Percentiles rank a stretch among this genome's conserved stretches.
phyloP scores from a whole-genome alignment of 2,797 vertebrate species.

The Emys orbicularis region DNA sequence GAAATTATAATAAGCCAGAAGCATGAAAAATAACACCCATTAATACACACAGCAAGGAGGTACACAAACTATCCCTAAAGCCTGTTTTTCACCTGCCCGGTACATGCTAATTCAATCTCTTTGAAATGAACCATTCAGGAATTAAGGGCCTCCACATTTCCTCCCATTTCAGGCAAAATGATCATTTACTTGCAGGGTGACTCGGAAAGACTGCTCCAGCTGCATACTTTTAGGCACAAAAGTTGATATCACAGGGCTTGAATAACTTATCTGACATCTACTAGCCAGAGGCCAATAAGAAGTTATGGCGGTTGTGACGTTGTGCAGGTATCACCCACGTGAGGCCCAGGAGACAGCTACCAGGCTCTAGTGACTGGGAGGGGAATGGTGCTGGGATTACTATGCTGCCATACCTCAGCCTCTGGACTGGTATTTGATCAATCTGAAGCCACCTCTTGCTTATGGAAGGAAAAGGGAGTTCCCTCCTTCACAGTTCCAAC shows the following conservation, averaged over 20 bases:
- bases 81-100: not conserved
- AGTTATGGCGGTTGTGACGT: not conserved
- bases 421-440: not conserved
- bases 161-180: fast-evolving
- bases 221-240: fast-evolving
- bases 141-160: not conserved
- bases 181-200: not conserved
- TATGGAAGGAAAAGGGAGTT: not conserved
- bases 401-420: not conserved
- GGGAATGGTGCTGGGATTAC: not conserved
- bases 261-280: not conserved
- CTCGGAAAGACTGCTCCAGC: not conserved
- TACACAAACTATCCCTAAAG: not conserved
- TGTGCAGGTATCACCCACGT: not conserved
- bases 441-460: not conserved
- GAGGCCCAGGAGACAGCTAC: not conserved
- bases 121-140: fast-evolving
- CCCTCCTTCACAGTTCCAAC: not conserved
- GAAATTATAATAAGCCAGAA: constrained; percentile 42
- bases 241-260: not conserved
- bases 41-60: constrained; percentile 23
- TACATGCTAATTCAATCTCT: not conserved
- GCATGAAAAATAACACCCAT: constrained; percentile 27
- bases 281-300: fast-evolving
- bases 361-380: not conserved